Percentiles rank a stretch among this genome's conserved stretches.
Evolutionary conservation across 2,888 invertebrate species (phyloP).

Genomic region (Diadegma fenestrale): DNA sequence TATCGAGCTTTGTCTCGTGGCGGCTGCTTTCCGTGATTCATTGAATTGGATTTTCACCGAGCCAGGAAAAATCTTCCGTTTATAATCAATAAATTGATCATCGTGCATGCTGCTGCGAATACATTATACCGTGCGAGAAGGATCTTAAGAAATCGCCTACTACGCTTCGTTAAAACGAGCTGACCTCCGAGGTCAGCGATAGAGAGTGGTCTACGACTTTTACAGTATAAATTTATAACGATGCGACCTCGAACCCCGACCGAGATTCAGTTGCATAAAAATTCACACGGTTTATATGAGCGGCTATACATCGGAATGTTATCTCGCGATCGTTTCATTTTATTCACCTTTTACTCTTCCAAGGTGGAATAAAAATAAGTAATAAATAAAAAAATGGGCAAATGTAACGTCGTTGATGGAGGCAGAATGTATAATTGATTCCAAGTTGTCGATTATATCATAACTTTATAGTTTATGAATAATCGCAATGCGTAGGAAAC

Average conservation of each 20-base stretch:
- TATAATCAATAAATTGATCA: slow-evolving; percentile 24
- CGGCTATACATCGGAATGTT: not conserved
- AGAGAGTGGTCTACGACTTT: slow-evolving; percentile 46
- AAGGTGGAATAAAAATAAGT: slow-evolving; percentile 29
- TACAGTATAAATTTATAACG: slow-evolving; percentile 27
- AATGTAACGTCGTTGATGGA: slow-evolving; percentile 54
- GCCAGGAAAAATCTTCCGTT: not conserved
- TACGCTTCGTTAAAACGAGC: slow-evolving; percentile 65
- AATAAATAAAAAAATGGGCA: slow-evolving; percentile 39
- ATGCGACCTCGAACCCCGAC: slow-evolving; percentile 48
- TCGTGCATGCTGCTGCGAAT: slow-evolving; percentile 46
- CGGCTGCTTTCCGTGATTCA: not conserved
- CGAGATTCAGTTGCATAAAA: slow-evolving; percentile 45
- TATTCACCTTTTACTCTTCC: slow-evolving; percentile 12
- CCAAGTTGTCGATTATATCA: slow-evolving; percentile 30
- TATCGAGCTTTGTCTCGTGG: not conserved
- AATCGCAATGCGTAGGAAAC: slow-evolving; percentile 13
- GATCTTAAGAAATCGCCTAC: slow-evolving; percentile 55
- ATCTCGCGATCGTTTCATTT: slow-evolving; percentile 32
- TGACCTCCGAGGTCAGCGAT: slow-evolving; percentile 61
- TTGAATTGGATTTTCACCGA: not conserved
- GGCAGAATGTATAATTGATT: slow-evolving; percentile 57
- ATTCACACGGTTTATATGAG: slow-evolving; percentile 47
- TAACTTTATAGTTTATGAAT: not conserved
- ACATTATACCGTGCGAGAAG: slow-evolving; percentile 46